Evolutionary conservation across 2,888 invertebrate genomes (phyloP).

Genomic region (Pinctada fucata): DNA sequence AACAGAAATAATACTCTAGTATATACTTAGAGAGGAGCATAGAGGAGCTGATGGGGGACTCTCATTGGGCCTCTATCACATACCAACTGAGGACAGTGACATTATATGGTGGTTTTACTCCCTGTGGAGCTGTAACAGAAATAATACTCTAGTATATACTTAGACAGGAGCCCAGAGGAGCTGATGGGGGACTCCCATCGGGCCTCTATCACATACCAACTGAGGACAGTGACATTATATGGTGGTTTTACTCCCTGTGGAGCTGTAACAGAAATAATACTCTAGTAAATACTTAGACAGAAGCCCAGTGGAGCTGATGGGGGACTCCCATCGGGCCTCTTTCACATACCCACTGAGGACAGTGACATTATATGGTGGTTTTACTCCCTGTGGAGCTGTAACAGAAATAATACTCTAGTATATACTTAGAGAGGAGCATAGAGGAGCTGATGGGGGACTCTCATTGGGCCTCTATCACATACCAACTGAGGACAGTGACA

Average conservation of each 20-base stretch:
- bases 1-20: slow-evolving; percentile 43
- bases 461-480: slow-evolving; percentile 67
- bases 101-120: slow-evolving; percentile 65
- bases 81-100: slow-evolving; percentile 63
- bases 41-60: slow-evolving; percentile 65
- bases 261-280: slow-evolving; percentile 54
- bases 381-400: slow-evolving; percentile 72
- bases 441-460: slow-evolving; percentile 65
- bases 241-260: slow-evolving; percentile 71
- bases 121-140: slow-evolving; percentile 66
- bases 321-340: slow-evolving; percentile 67
- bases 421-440: slow-evolving; percentile 68
- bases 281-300: slow-evolving; percentile 65
- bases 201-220: slow-evolving; percentile 65
- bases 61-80: slow-evolving; percentile 67
- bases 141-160: slow-evolving; percentile 56
- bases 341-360: slow-evolving; percentile 65
- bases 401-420: slow-evolving; percentile 41
- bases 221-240: slow-evolving; percentile 54
- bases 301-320: slow-evolving; percentile 68
- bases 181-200: slow-evolving; percentile 68
- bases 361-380: slow-evolving; percentile 58
- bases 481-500: slow-evolving; percentile 62
- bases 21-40: slow-evolving; percentile 69
- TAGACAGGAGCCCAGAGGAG: slow-evolving; percentile 68